These are phyloP conservation scores for silkworm (Bombyx mori) DNA, from an alignment of 1,140 invertebrate species.

Conservation along the genomic window DNA sequence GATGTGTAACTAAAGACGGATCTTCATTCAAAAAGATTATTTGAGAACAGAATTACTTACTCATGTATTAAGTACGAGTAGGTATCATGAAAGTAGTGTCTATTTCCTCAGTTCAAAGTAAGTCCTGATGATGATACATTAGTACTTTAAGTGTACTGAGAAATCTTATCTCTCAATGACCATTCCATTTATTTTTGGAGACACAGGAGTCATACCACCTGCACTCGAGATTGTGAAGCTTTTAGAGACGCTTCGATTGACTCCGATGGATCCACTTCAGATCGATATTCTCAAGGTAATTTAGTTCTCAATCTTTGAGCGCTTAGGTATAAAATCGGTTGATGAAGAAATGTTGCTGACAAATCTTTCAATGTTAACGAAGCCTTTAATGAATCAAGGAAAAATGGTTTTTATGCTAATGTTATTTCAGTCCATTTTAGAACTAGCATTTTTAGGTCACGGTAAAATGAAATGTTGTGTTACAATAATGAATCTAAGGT, in stretches of 20 bases:
- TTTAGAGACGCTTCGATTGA: conserved; percentile 52
- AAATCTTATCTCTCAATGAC: conserved; percentile 53
- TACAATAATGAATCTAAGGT: conserved; percentile 13
- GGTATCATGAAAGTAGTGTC: no score
- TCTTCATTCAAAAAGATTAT: no score
- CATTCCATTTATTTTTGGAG: conserved; percentile 67
- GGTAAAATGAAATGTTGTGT: conserved; percentile 7
- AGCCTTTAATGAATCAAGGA: conserved; percentile 5
- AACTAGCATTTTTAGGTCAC: no score
- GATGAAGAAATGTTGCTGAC: conserved; percentile 17
- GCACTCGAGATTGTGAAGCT: conserved; percentile 60
- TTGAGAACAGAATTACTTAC: no score
- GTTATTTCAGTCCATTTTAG: no score
- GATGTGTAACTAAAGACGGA: no score
- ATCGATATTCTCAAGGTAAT: conserved; percentile 9
- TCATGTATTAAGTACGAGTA: no score
- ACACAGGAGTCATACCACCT: conserved; percentile 59
- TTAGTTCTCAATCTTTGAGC: conserved; percentile 3
- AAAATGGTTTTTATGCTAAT: no score
- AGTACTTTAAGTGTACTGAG: conserved; percentile 17
- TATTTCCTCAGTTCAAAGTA: conserved; percentile 18
- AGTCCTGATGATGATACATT: conserved; percentile 7
- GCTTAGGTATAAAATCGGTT: conserved; percentile 7
- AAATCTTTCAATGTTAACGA: conserved; percentile 23
- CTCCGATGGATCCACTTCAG: conserved; percentile 49